These are phyloP conservation scores for Cheilosia variabilis DNA, from an alignment of 2,888 invertebrate species.

Conservation along the genomic window DNA sequence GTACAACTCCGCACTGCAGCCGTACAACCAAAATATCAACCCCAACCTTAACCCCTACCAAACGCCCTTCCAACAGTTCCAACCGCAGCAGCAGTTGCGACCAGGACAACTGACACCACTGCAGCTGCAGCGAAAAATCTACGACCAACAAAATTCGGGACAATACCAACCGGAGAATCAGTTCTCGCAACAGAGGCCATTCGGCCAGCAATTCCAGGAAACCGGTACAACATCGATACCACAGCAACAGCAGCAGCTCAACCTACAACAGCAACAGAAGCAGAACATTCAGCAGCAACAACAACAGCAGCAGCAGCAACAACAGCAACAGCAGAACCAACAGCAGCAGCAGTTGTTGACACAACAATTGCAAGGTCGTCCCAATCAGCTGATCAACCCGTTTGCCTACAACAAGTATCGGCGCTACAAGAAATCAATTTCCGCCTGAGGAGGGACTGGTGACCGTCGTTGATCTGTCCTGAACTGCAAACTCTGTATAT, in stretches of 20 bases:
- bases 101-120: slow-evolving; percentile 80
- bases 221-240: slow-evolving; percentile 62
- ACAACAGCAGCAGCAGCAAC: slow-evolving; percentile 78
- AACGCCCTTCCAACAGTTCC: slow-evolving; percentile 80
- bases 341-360: slow-evolving; percentile 80
- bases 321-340: slow-evolving; percentile 78
- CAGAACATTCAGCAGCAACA: slow-evolving; percentile 78
- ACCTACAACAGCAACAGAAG: slow-evolving; percentile 77
- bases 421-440: slow-evolving; percentile 81
- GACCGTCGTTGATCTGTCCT: background rate
- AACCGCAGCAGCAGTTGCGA: slow-evolving; percentile 78
- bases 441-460: background rate
- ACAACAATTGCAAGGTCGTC: slow-evolving; percentile 81
- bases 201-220: slow-evolving; percentile 66
- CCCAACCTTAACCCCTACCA: slow-evolving; percentile 82
- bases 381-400: slow-evolving; percentile 81
- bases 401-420: slow-evolving; percentile 82
- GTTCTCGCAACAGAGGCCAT: slow-evolving; percentile 77
- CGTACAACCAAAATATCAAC: slow-evolving; percentile 80
- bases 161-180: slow-evolving; percentile 81
- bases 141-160: slow-evolving; percentile 79
- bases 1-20: slow-evolving; percentile 80
- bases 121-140: slow-evolving; percentile 79
- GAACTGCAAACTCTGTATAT: slow-evolving; percentile 11
- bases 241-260: slow-evolving; percentile 76